Evolutionary conservation across 2,888 invertebrate species (phyloP).

Genomic region (Amphipyra berbera): DNA sequence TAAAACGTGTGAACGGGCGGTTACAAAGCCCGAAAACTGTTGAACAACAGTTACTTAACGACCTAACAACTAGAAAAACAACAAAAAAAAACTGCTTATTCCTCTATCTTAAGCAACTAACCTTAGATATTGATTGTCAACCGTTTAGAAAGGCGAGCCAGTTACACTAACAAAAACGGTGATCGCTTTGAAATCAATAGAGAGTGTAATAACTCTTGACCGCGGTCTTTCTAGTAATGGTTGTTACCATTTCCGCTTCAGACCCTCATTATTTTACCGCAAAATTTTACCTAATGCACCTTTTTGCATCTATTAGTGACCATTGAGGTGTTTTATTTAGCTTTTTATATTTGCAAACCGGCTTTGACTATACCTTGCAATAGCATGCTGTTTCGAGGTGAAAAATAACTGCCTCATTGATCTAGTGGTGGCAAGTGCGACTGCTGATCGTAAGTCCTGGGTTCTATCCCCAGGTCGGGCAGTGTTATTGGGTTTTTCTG

Average conservation of each 20-base stretch:
- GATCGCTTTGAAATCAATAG: conserved; percentile 70
- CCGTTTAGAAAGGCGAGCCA: conserved; percentile 54
- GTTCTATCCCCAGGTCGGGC: too few relatives aligned
- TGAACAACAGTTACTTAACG: conserved; percentile 20
- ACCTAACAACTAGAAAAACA: background rate
- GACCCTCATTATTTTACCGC: conserved; percentile 69
- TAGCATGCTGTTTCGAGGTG: background rate
- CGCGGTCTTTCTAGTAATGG: conserved; percentile 51
- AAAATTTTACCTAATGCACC: conserved; percentile 61
- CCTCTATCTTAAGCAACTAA: conserved; percentile 7
- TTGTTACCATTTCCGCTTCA: conserved; percentile 63
- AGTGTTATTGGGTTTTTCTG: too few relatives aligned
- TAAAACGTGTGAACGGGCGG: too few relatives aligned
- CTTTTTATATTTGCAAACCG: conserved; percentile 43
- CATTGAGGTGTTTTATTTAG: conserved; percentile 51
- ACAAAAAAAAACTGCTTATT: background rate
- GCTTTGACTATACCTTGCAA: conserved; percentile 9
- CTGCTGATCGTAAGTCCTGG: too few relatives aligned
- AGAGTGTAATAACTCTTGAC: conserved; percentile 62
- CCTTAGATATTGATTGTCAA: conserved; percentile 48
- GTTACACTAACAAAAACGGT: conserved; percentile 58
- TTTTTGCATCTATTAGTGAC: conserved; percentile 61
- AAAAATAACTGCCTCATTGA: too few relatives aligned
- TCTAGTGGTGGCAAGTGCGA: too few relatives aligned
- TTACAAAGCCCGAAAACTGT: background rate